Conservation (phyloP, 2,888 invertebrate genomes). For the Campopleginae sp. region DNA sequence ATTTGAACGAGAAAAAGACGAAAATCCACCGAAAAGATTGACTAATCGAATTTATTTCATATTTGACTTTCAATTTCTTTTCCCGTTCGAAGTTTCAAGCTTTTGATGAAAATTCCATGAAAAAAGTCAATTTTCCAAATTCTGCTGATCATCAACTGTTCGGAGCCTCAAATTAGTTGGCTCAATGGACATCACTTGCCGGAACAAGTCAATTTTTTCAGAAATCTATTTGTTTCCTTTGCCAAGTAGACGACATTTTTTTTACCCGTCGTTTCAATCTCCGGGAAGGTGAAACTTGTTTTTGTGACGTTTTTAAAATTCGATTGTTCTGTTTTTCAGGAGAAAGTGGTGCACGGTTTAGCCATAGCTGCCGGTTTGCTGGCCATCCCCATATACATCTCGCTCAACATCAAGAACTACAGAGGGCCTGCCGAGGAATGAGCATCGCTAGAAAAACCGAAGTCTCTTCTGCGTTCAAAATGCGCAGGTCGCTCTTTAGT, state of each 20-base stretch:
- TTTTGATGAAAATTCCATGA: neutral
- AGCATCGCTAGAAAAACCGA: slow-evolving; percentile 7
- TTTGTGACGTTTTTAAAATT: neutral
- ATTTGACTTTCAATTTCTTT: too few relatives aligned
- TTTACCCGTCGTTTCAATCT: too few relatives aligned
- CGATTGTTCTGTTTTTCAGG: slow-evolving; percentile 48
- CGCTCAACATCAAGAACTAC: slow-evolving; percentile 64
- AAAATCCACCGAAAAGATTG: neutral
- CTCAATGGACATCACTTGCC: too few relatives aligned
- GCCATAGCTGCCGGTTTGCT: slow-evolving; percentile 22
- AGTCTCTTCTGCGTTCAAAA: neutral
- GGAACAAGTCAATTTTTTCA: too few relatives aligned
- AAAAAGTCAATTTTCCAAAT: neutral
- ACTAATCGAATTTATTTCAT: neutral
- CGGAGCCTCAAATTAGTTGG: too few relatives aligned
- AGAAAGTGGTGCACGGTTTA: slow-evolving; percentile 59
- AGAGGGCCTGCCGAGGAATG: neutral
- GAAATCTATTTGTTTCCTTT: too few relatives aligned
- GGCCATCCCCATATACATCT: slow-evolving; percentile 61
- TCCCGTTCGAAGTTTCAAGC: neutral
- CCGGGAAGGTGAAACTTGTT: neutral
- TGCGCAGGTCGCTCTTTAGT: neutral
- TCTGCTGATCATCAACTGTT: too few relatives aligned
- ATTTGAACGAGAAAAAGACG: neutral
- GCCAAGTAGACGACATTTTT: too few relatives aligned